Evolutionary conservation across 2,113 vertebrate genomes (phyloP).

Genomic region (Alces alces): DNA sequence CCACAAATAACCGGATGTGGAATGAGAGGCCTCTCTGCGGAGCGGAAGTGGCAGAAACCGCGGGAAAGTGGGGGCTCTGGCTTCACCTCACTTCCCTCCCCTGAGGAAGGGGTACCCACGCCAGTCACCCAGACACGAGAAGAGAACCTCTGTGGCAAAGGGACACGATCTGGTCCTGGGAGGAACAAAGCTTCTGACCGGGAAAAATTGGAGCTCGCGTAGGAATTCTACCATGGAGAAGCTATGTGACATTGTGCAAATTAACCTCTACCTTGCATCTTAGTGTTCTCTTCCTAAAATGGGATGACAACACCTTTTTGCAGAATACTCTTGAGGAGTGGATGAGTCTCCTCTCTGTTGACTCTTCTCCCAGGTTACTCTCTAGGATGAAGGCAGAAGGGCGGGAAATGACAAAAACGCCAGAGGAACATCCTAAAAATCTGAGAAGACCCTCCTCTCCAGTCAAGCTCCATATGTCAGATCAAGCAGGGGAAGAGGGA

Average conservation of each 20-base stretch:
- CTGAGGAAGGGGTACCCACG: rapidly evolving
- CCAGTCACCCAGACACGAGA: background rate
- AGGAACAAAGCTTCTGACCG: background rate
- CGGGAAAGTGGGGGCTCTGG: too few species aligned
- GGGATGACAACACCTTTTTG: background rate
- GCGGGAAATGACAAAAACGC: background rate
- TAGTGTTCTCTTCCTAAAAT: background rate
- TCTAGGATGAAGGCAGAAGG: background rate
- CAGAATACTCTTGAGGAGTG: background rate
- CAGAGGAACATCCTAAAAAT: background rate
- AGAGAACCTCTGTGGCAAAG: background rate
- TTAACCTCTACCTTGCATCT: background rate
- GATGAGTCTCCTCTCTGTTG: background rate
- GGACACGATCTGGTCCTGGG: background rate
- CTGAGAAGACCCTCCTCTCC: background rate
- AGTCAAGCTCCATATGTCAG: background rate
- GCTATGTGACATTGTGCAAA: background rate
- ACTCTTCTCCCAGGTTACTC: background rate
- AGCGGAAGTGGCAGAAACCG: background rate
- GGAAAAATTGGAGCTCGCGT: background rate
- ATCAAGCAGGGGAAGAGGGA: background rate
- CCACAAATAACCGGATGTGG: background rate
- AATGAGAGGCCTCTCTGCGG: background rate
- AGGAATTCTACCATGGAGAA: background rate
- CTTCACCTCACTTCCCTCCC: rapidly evolving